Base-by-base conservation (phyloP, 2,113 vertebrate genomes). In the Colius striatus region DNA sequence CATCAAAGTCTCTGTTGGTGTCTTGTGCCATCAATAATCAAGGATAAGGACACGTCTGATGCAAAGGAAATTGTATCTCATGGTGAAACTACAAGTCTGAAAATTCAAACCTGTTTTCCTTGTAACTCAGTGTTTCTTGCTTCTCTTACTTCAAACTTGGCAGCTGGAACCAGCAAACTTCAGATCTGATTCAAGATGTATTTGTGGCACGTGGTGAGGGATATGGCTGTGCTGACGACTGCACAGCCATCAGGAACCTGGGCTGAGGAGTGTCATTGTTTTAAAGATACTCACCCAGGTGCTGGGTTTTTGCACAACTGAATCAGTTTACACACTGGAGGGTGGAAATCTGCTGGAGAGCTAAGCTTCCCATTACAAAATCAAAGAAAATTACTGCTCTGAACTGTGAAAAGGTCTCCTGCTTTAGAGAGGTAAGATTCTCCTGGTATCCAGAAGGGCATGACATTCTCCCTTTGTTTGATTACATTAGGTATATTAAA, bases 401-500 rank as follows among this genome's bases (percentile, higher is more conserved):
- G 70, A 70, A 20, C 20, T 55, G 58, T 47, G 61, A 68, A 92
- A 97, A 94, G 65, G 79, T 96, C 94, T 94, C 50, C 58, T 79
- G 45, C 82, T 91, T 94, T 90, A 26, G 38, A 82, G 81, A 90
- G 87, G 63, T 66, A 81, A 94, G 62, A 84, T 89, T 83, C 53
- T 93, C 36, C 60, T 43, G 48, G 57, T 71, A 70, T 92, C 74
- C 38, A 76, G 84, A 97, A 96, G 87, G 87, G 82, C 92, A 60
- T 96, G 92, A 82, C 96, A 96, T 97, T 95, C 95, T 90, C 12
- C 82, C 47, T 26, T 10, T 94, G 94, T 96, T 97, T 96, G 92
- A 95, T 96, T 95, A 22, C 79, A 78, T 91, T 84, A 84, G 38
- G 25, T 88, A n/a, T 96, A 96, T 96, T 96, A 97, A 95, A 96